Evolutionary conservation across 1,140 invertebrate species (phyloP).

Genomic region (Drosophila hydei): DNA sequence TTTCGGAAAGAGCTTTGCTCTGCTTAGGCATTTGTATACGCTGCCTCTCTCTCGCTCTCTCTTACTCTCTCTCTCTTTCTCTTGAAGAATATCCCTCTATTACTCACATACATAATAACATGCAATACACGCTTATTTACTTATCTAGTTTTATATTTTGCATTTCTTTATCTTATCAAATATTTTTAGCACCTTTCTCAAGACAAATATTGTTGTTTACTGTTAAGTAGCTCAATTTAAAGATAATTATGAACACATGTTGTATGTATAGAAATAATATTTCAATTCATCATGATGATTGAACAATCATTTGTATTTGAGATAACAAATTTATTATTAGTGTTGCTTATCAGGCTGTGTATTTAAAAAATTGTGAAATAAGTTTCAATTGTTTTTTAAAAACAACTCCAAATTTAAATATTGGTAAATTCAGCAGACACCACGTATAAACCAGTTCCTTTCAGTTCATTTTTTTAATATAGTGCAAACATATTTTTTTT

Average conservation of each 20-base stretch:
- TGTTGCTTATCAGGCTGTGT: background rate
- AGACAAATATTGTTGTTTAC: constrained; percentile 2
- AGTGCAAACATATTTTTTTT: too few species aligned
- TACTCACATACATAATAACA: too few species aligned
- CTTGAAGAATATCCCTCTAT: too few species aligned
- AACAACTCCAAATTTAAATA: too few species aligned
- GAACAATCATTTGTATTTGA: too few species aligned
- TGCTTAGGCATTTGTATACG: too few species aligned
- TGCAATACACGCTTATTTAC: background rate
- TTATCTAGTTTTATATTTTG: background rate
- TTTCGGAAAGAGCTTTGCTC: background rate
- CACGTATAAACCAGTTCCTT: too few species aligned
- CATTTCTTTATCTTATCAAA: background rate
- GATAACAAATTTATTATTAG: constrained; percentile 1
- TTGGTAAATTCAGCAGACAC: too few species aligned
- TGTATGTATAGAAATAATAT: background rate
- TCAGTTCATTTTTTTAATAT: too few species aligned
- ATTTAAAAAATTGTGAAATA: background rate
- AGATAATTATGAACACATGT: background rate
- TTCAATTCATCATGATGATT: background rate
- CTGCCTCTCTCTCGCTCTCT: background rate
- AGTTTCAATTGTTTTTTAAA: too few species aligned
- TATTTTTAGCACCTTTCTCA: background rate
- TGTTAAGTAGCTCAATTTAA: background rate
- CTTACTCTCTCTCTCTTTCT: background rate